A percentile compares a stretch with the other conserved stretches of the same genome.
Evolutionary conservation across 2,888 invertebrate species (phyloP).

Genomic region (Pseudococcus jackbeardsleyi): DNA sequence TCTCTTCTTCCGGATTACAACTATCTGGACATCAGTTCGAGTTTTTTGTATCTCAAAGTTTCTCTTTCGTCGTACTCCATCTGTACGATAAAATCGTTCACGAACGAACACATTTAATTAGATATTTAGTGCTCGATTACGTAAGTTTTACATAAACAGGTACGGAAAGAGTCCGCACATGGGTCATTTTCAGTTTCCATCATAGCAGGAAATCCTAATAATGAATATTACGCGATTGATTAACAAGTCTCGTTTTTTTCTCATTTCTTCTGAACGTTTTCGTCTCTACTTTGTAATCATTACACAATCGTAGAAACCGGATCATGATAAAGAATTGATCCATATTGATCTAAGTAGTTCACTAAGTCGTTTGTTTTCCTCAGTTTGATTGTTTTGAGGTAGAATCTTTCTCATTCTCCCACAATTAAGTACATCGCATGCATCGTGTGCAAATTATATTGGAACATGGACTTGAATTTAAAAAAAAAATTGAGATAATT

Average conservation of each 20-base stretch:
- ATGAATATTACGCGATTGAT: conserved; percentile 55
- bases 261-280: neutral
- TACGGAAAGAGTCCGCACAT: conserved; percentile 60
- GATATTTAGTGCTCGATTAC: conserved; percentile 43
- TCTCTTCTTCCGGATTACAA: neutral
- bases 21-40: neutral
- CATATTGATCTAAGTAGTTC: too few species aligned
- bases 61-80: conserved; percentile 16
- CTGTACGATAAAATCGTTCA: conserved; percentile 42
- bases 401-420: too few species aligned
- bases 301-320: neutral
- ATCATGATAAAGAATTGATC: neutral
- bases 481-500: too few species aligned
- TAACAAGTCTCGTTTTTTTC: conserved; percentile 36
- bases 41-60: conserved; percentile 28
- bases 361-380: neutral
- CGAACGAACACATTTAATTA: conserved; percentile 46
- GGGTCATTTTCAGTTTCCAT: conserved; percentile 61
- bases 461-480: too few species aligned
- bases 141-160: conserved; percentile 62
- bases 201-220: conserved; percentile 61
- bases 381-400: neutral
- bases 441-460: too few species aligned
- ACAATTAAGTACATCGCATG: too few species aligned
- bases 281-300: conserved; percentile 20